Percentiles rank a stretch among this genome's conserved stretches.
Evolutionary conservation across 92 coral and sea anemone species (phyloP).

Genomic region (Phenganax subtilis): DNA sequence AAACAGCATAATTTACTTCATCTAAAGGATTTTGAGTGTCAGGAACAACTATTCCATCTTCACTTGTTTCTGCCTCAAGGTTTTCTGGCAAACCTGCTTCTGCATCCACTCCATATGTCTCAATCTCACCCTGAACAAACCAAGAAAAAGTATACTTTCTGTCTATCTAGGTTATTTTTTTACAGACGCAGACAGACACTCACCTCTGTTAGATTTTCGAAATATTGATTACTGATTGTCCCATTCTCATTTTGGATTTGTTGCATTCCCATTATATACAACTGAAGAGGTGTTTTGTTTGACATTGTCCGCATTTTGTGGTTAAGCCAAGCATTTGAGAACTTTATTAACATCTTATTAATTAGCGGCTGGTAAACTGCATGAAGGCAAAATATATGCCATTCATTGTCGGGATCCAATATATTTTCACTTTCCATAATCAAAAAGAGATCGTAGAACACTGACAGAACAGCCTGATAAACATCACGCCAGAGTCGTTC

Average conservation of each 20-base stretch:
- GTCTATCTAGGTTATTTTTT: no score
- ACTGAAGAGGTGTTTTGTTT: constrained; percentile 48
- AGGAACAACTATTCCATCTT: neutral
- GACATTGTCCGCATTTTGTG: constrained; percentile 52
- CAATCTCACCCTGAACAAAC: neutral
- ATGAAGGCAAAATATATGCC: constrained; percentile 44
- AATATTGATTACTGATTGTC: constrained; percentile 49
- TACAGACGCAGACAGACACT: neutral
- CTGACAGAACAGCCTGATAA: constrained; percentile 42
- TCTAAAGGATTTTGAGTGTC: neutral
- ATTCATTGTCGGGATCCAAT: constrained; percentile 38
- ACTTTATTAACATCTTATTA: constrained; percentile 37
- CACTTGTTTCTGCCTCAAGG: neutral
- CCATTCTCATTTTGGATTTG: constrained; percentile 51
- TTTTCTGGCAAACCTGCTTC: no score
- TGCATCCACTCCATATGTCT: no score
- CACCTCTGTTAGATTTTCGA: constrained; percentile 48
- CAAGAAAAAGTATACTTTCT: neutral
- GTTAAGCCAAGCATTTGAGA: constrained; percentile 43
- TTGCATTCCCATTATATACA: constrained; percentile 64
- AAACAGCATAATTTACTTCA: neutral
- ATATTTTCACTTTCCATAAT: constrained; percentile 25
- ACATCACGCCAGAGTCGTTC: constrained; percentile 53
- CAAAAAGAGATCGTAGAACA: constrained; percentile 38
- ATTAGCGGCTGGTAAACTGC: constrained; percentile 38